These are phyloP conservation scores for Aurelia aurita complex sp. Pacific DNA, from an alignment of 30 jellyfish, hydroid and myxozoan genomes.

Conservation along the genomic window DNA sequence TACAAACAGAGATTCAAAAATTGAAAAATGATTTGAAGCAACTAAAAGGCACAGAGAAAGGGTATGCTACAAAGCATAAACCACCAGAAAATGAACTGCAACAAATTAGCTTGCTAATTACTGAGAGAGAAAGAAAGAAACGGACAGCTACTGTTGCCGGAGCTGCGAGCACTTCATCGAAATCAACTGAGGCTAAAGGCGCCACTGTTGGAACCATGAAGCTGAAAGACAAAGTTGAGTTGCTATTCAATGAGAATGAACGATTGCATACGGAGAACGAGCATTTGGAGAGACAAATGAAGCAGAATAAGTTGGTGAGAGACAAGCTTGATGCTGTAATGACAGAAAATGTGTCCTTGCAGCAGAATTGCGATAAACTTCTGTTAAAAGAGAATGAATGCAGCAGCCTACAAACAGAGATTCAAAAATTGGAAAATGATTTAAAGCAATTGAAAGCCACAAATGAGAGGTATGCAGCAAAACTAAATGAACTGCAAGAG, in stretches of 20 bases:
- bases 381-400: conserved; percentile 4
- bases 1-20: background rate
- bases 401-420: background rate
- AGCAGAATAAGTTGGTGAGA: background rate
- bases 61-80: no score
- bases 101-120: background rate
- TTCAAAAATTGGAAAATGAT: background rate
- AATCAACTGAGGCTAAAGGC: background rate
- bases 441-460: background rate
- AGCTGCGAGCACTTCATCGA: background rate
- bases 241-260: background rate
- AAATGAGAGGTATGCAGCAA: background rate
- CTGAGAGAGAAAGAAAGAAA: background rate
- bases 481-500: background rate
- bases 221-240: background rate
- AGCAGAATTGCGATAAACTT: background rate
- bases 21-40: background rate
- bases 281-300: background rate
- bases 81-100: background rate
- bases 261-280: no score
- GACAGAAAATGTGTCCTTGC: no score
- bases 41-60: background rate
- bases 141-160: background rate
- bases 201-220: background rate
- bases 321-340: conserved; percentile 4